phyloP scores from a whole-genome alignment of 2,113 vertebrate genomes.

The Prunella himalayana region DNA sequence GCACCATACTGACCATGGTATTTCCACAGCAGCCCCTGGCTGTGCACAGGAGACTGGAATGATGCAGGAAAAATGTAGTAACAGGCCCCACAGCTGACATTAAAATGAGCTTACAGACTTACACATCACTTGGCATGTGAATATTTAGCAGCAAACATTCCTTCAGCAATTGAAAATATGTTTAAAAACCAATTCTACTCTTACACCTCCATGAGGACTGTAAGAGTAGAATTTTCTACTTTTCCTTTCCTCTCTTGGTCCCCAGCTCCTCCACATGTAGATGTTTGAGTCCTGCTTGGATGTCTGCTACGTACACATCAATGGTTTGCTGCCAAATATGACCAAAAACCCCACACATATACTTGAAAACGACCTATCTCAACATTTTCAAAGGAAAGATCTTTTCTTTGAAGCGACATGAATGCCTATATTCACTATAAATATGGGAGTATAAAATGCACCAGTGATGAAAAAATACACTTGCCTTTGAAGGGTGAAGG shows the following conservation, averaged over 20 bases:
- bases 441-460: not conserved
- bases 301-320: not conserved
- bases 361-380: not conserved
- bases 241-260: not conserved
- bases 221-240: not conserved
- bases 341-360: not conserved
- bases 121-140: not conserved
- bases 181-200: not conserved
- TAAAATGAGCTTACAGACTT: not conserved
- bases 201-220: not conserved
- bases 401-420: not conserved
- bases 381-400: slow-evolving; percentile 6
- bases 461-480: not conserved
- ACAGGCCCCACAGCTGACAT: not conserved
- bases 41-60: not conserved
- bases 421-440: not conserved
- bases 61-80: not conserved
- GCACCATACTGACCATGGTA: not conserved
- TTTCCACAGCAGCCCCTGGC: not conserved
- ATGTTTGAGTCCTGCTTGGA: not conserved
- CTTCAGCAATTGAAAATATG: not conserved
- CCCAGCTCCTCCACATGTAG: not conserved
- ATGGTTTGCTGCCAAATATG: not conserved
- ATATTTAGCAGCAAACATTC: not conserved
- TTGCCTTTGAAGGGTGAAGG: slow-evolving; percentile 20